Evolutionary conservation across 2,888 invertebrate species (phyloP).

Genomic region (Criorhina ranunculi): DNA sequence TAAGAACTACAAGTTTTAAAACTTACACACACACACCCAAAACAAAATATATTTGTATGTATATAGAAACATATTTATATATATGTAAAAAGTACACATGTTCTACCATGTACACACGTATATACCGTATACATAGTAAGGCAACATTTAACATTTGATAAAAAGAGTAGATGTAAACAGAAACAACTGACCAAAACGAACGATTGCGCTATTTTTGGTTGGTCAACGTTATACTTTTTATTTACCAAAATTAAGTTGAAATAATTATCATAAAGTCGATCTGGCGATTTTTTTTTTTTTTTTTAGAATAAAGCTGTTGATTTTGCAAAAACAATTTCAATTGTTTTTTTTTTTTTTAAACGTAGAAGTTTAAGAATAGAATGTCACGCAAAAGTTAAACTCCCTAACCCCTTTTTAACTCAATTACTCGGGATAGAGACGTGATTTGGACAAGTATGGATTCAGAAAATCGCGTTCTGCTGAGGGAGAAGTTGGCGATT

Average conservation of each 20-base stretch:
- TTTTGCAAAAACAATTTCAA: constrained; percentile 66
- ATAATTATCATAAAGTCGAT: constrained; percentile 68
- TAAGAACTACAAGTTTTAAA: constrained; percentile 70
- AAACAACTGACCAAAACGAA: constrained; percentile 67
- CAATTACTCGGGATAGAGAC: too few species aligned
- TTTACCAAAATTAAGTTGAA: constrained; percentile 70
- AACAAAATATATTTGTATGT: constrained; percentile 55
- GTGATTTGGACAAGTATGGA: too few species aligned
- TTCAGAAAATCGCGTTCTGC: too few species aligned
- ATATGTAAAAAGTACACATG: constrained; percentile 68
- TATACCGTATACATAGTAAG: constrained; percentile 54
- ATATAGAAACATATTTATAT: constrained; percentile 54
- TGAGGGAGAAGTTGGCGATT: too few species aligned
- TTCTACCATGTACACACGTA: constrained; percentile 54
- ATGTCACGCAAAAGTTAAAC: too few species aligned
- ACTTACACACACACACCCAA: constrained; percentile 39
- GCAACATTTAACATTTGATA: constrained; percentile 68
- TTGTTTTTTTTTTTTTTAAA: constrained; percentile 3
- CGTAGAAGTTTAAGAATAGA: too few species aligned
- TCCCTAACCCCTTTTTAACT: too few species aligned
- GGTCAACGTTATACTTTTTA: constrained; percentile 71
- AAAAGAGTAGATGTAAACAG: constrained; percentile 57
- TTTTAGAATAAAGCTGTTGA: constrained; percentile 76
- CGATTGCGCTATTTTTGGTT: constrained; percentile 62
- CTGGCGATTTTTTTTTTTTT: too few species aligned